Evolutionary conservation across 2,113 vertebrate species (phyloP).

Genomic region (Kryptolebias marmoratus): DNA sequence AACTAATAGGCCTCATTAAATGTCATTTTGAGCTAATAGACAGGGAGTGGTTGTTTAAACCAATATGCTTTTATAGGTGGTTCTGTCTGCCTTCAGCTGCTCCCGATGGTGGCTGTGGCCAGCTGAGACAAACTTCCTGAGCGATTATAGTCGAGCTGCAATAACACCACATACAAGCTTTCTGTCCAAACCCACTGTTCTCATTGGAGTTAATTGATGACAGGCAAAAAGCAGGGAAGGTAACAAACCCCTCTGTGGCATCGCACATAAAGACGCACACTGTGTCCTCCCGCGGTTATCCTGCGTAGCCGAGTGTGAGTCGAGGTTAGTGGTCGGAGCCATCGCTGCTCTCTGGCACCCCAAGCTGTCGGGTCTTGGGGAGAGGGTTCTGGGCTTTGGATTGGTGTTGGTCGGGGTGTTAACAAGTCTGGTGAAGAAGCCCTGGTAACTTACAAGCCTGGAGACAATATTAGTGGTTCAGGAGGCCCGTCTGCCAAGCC

Average conservation of each 20-base stretch:
- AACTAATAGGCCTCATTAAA: constrained; percentile 84
- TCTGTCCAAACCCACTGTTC: constrained; percentile 73
- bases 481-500: constrained; percentile 56
- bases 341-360: constrained; percentile 38
- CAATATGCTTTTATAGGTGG: constrained; percentile 79
- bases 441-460: constrained; percentile 57
- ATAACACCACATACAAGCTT: constrained; percentile 69
- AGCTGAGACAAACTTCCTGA: constrained; percentile 72
- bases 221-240: constrained; percentile 62
- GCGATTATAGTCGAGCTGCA: constrained; percentile 64
- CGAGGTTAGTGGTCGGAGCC: constrained; percentile 59
- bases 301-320: constrained; percentile 27
- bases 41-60: constrained; percentile 80
- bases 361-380: constrained; percentile 42
- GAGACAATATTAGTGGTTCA: constrained; percentile 73
- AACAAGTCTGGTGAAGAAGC: constrained; percentile 70
- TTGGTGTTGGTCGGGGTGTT: constrained; percentile 74
- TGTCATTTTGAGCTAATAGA: constrained; percentile 84
- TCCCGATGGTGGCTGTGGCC: constrained; percentile 60
- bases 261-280: constrained; percentile 41
- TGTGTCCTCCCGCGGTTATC: constrained; percentile 37
- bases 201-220: constrained; percentile 69
- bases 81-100: constrained; percentile 73
- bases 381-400: constrained; percentile 61
- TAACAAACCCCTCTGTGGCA: constrained; percentile 66